A percentile compares a stretch with the other conserved stretches of the same genome.
These are phyloP conservation scores for Acanthosoma haemorrhoidale DNA, from an alignment of 2,888 invertebrate genomes.

Conservation along the genomic window DNA sequence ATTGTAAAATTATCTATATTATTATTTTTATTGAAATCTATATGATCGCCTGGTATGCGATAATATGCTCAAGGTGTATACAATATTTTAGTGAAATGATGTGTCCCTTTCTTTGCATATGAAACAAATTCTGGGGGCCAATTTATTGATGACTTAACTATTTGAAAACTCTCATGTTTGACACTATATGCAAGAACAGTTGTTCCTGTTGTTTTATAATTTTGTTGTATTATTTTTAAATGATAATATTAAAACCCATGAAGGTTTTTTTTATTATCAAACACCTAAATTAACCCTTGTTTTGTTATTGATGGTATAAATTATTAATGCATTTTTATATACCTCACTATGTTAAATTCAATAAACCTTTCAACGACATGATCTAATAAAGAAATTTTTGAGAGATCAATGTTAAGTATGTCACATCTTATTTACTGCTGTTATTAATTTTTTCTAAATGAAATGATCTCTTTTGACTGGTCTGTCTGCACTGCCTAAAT, in stretches of 20 bases:
- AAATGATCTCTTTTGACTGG: conserved; percentile 29
- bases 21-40: background rate
- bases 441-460: conserved; percentile 11
- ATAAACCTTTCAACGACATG: conserved; percentile 14
- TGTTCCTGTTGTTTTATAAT: conserved; percentile 2
- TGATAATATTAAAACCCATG: background rate
- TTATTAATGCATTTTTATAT: conserved; percentile 19
- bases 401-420: conserved; percentile 20
- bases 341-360: conserved; percentile 20
- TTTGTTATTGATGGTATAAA: no score
- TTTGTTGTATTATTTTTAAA: background rate
- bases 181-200: background rate
- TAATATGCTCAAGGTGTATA: conserved; percentile 22
- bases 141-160: background rate
- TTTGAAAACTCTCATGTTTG: background rate
- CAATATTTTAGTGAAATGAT: background rate
- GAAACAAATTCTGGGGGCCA: background rate
- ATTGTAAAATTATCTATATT: no score
- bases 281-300: background rate
- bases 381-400: conserved; percentile 11
- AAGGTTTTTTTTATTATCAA: background rate
- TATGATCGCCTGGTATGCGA: background rate
- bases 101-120: background rate
- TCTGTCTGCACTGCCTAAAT: conserved; percentile 4
- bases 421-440: conserved; percentile 7